Percentiles rank a stretch among this genome's conserved stretches.
phyloP scores from a whole-genome alignment of 2,113 vertebrate species.

The Geococcyx californianus region DNA sequence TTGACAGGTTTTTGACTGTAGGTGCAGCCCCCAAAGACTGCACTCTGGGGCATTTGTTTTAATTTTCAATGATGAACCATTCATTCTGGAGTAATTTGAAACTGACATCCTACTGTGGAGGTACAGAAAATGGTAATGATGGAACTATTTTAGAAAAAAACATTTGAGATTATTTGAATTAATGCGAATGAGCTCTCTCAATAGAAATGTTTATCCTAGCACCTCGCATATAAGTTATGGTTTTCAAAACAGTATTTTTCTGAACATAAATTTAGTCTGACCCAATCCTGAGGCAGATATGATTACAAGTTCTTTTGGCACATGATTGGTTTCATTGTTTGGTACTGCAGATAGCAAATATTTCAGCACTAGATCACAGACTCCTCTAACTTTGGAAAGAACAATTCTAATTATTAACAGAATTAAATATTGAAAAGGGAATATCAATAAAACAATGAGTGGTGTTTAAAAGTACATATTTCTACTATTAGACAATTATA shows the following conservation, averaged over 20 bases:
- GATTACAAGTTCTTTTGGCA: not conserved
- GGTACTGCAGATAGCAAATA: not conserved
- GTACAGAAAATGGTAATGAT: not conserved
- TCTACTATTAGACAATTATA: not conserved
- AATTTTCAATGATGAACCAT: rapidly evolving
- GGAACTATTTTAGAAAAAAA: not conserved
- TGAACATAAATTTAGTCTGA: not conserved
- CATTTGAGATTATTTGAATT: not conserved
- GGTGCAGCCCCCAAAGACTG: not conserved
- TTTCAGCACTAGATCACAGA: not conserved
- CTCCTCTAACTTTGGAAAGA: not conserved
- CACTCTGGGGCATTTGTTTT: not conserved
- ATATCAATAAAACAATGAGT: not conserved
- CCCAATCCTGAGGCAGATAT: not conserved
- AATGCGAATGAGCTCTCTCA: not conserved
- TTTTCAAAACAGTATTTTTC: not conserved
- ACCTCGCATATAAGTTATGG: not conserved
- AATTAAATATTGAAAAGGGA: not conserved
- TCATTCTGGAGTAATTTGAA: not conserved
- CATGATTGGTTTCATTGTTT: not conserved
- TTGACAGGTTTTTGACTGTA: not conserved
- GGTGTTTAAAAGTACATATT: not conserved
- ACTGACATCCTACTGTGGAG: not conserved
- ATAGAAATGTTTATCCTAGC: not conserved
- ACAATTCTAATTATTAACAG: not conserved